Conservation (phyloP, 2,888 invertebrate genomes). For the Escarpia spicata region DNA sequence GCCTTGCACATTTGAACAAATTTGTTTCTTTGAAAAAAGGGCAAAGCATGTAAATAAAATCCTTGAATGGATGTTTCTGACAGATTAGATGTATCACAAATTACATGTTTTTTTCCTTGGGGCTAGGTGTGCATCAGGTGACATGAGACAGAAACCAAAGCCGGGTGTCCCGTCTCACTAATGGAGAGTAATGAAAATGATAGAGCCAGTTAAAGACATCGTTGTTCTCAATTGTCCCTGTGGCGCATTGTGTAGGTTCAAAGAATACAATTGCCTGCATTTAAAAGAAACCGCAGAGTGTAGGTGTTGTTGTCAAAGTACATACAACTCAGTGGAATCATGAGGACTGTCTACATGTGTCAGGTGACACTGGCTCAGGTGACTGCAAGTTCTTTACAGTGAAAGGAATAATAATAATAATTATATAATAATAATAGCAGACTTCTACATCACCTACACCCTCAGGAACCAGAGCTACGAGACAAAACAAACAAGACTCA, state of each 20-base stretch:
- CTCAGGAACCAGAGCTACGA: no score
- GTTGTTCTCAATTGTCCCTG: neutral
- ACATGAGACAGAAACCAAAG: neutral
- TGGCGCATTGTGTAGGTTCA: neutral
- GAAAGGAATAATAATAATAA: no score
- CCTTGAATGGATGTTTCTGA: neutral
- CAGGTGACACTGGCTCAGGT: neutral
- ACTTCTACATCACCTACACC: no score
- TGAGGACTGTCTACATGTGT: neutral
- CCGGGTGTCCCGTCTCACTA: neutral
- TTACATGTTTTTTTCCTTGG: neutral
- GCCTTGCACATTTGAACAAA: neutral
- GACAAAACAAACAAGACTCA: no score
- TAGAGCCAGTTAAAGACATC: neutral
- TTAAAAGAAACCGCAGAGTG: neutral
- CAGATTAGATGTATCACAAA: slow-evolving; percentile 6
- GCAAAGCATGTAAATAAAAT: neutral
- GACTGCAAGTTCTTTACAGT: no score
- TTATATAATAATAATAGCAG: no score
- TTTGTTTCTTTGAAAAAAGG: neutral
- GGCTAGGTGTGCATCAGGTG: neutral
- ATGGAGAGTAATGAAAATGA: neutral
- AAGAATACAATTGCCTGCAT: neutral
- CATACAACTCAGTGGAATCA: neutral
- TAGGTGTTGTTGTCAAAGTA: neutral